These are phyloP conservation scores for Drosophila aff. DNA, from an alignment of 1,140 invertebrate genomes.

Conservation along the genomic window DNA sequence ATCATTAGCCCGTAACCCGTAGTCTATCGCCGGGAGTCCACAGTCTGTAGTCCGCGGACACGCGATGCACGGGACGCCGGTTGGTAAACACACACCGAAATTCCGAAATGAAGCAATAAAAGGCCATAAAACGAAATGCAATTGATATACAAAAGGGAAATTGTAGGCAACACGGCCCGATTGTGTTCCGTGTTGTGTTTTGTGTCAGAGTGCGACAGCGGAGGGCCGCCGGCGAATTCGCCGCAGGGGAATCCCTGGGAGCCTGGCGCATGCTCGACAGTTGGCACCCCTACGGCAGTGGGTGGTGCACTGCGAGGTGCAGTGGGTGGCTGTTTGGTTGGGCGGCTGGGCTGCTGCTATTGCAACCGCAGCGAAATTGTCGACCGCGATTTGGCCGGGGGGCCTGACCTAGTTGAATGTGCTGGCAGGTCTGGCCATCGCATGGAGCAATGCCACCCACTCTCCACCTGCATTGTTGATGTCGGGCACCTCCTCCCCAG, in stretches of 20 bases:
- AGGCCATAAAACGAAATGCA: slow-evolving; percentile 67
- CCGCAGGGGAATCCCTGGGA: slow-evolving; percentile 40
- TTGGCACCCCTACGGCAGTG: slow-evolving; percentile 5
- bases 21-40: slow-evolving; percentile 3
- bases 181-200: slow-evolving; percentile 36
- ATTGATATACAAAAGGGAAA: slow-evolving; percentile 80
- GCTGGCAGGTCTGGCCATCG: slow-evolving; percentile 11
- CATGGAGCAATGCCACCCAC: not conserved
- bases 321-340: not conserved
- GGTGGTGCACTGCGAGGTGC: not conserved
- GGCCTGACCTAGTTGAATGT: slow-evolving; percentile 69
- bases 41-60: slow-evolving; percentile 22
- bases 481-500: slow-evolving; percentile 3
- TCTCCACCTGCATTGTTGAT: slow-evolving; percentile 28
- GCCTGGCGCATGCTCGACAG: slow-evolving; percentile 65
- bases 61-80: slow-evolving; percentile 26
- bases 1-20: slow-evolving; percentile 49
- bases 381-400: slow-evolving; percentile 38
- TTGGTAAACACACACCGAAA: slow-evolving; percentile 34
- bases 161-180: slow-evolving; percentile 51
- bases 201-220: slow-evolving; percentile 25
- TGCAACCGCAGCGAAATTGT: slow-evolving; percentile 53
- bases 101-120: slow-evolving; percentile 59
- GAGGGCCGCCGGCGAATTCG: slow-evolving; percentile 58
- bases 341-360: not conserved